Evolutionary conservation across 2,888 invertebrate species (phyloP).

Genomic region (Caenorhabditis plicata): DNA sequence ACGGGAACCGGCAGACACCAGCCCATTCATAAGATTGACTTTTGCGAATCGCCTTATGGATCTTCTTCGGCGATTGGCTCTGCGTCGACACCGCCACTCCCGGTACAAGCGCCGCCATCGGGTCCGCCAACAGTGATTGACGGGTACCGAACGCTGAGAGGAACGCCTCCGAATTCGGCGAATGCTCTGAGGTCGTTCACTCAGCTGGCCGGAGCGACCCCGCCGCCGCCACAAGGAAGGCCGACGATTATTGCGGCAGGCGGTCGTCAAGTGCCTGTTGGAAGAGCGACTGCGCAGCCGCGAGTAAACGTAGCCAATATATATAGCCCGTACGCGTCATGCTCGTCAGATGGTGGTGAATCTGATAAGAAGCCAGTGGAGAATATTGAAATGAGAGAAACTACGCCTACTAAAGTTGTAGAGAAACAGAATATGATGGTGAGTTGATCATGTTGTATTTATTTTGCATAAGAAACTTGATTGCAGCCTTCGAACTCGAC

Average conservation of each 20-base stretch:
- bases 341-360: conserved; percentile 39
- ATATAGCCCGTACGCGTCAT: conserved; percentile 45
- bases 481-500: conserved; percentile 46
- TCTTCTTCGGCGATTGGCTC: conserved; percentile 51
- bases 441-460: conserved; percentile 1
- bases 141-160: conserved; percentile 52
- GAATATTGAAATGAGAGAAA: conserved; percentile 29
- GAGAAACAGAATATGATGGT: conserved; percentile 17
- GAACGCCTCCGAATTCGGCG: conserved; percentile 28
- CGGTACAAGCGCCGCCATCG: conserved; percentile 38
- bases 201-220: conserved; percentile 41
- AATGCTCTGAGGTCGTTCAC: conserved; percentile 52
- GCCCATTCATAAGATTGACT: conserved; percentile 57
- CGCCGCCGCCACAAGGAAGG: conserved; percentile 34
- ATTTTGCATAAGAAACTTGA: conserved; percentile 9
- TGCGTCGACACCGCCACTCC: conserved; percentile 49
- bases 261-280: conserved; percentile 54
- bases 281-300: conserved; percentile 61
- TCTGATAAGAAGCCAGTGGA: conserved; percentile 32
- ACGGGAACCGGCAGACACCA: conserved; percentile 61
- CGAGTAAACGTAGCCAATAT: conserved; percentile 58
- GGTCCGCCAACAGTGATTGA: conserved; percentile 42
- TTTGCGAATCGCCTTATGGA: conserved; percentile 52
- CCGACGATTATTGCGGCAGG: conserved; percentile 52
- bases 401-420: conserved; percentile 13